Evolutionary conservation across 2,888 invertebrate genomes (phyloP).

Genomic region (Theodoxus fluviatilis): DNA sequence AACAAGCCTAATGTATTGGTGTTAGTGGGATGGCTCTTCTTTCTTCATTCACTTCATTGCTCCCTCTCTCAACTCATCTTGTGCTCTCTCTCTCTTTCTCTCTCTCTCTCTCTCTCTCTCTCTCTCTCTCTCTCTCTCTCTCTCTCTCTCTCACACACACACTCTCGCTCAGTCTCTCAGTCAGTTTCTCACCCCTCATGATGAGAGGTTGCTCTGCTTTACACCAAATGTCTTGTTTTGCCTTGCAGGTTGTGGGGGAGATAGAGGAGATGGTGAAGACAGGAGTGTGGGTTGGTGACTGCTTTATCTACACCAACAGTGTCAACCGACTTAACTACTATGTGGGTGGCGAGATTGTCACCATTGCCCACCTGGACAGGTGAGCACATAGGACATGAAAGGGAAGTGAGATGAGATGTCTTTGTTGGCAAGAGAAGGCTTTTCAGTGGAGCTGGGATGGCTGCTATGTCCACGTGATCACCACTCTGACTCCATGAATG

Average conservation of each 20-base stretch:
- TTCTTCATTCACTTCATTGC: no score
- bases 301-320: constrained; percentile 98
- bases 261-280: constrained; percentile 91
- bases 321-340: constrained; percentile 98
- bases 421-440: no score
- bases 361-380: constrained; percentile 93
- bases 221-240: neutral
- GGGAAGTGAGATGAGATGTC: no score
- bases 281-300: constrained; percentile 97
- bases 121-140: neutral
- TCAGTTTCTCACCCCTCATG: neutral
- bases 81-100: neutral
- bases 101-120: constrained; percentile 2
- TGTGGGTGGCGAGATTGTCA: constrained; percentile 98
- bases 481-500: no score
- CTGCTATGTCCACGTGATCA: no score
- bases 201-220: no score
- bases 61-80: no score
- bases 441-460: no score
- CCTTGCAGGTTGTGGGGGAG: constrained; percentile 78
- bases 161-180: neutral
- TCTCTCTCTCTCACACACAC: neutral
- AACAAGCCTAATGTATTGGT: no score
- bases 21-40: no score
- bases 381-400: constrained; percentile 37